These are phyloP conservation scores for Arenaria interpres DNA, from an alignment of 2,113 vertebrate genomes.

Conservation along the genomic window DNA sequence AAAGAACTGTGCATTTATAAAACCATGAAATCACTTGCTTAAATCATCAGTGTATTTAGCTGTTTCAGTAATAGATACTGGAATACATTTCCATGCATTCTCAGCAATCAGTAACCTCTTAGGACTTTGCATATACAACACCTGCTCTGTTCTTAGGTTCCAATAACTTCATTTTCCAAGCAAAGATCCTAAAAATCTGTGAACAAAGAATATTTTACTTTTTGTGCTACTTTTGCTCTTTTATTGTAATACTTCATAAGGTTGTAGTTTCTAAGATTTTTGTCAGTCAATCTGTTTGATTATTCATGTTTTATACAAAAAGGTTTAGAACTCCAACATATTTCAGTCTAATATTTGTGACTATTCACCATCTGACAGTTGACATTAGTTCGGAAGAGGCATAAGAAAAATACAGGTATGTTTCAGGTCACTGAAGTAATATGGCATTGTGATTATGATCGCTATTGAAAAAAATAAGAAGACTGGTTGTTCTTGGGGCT, in stretches of 20 bases:
- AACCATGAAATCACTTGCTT: conserved; percentile 18
- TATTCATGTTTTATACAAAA: not conserved
- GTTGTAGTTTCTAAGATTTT: not conserved
- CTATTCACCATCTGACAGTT: not conserved
- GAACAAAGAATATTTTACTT: not conserved
- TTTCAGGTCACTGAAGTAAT: not conserved
- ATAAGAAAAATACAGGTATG: not conserved
- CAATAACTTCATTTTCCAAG: conserved; percentile 9
- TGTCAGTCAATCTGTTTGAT: not conserved
- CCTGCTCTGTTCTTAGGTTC: not conserved
- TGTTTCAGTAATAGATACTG: not conserved
- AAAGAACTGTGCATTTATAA: not conserved
- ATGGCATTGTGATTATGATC: not conserved
- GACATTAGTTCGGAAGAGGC: not conserved
- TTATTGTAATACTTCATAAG: not conserved
- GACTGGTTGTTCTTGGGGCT: not conserved
- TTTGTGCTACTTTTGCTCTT: not conserved
- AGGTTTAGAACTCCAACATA: not conserved
- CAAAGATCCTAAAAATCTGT: not conserved
- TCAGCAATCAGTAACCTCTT: not conserved
- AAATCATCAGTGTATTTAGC: conserved; percentile 4
- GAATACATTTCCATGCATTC: not conserved
- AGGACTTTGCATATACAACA: not conserved
- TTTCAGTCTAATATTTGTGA: not conserved
- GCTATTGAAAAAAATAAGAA: not conserved